Evolutionary conservation across 1,140 invertebrate species (phyloP), one percentile per base, ranked within the genome.

Genomic region (Druon quercuslanigerum): DNA sequence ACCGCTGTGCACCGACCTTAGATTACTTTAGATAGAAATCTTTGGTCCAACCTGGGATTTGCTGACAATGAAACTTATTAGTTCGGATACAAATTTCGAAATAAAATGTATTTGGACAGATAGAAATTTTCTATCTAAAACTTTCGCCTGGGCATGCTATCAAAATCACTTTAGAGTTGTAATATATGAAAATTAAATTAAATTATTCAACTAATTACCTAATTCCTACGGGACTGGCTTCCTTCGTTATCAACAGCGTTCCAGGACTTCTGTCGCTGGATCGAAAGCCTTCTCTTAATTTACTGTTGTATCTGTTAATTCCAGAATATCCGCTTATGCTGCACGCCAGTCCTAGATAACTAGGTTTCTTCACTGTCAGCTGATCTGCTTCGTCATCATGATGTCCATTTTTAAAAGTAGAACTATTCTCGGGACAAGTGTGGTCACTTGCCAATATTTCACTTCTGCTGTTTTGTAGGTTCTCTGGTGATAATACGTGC

Each of bases 311-410:
- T 76, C 95, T 96, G 13, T 95, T 96, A 66, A 96, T 93, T 83
- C 95, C 95, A 0, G 95, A 96, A 87, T 98, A 98, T 12, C 97
- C 97, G 91, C 96, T 97, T 40, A 98, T 96, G 17, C 96, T 96
- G 87, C 97, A 97, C 71, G 97, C 96, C 72, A 98, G 91, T 85
- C 95, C 96, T 60, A 98, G 90, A 88, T 98, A 98, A 73, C 96
- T 97, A 0, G 96, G 97, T 85, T 94, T 92, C 78, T 92, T 92
- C 14, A 84, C 83, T 77, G 87, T 87, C 85, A 89, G 83, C 85
- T 89, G 88, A 25, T 89, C 85, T n/a, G 82, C 76, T 52, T 88
- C 88, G 16, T 76, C 81, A 52, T 71, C 74, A 25, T 84, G 84
- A 75, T 87, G 84, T 72, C 87, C 89, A 91, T 91, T 90, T 83